phyloP scores from a whole-genome alignment of 2,797 vertebrate genomes.

The Erethizon dorsatum region DNA sequence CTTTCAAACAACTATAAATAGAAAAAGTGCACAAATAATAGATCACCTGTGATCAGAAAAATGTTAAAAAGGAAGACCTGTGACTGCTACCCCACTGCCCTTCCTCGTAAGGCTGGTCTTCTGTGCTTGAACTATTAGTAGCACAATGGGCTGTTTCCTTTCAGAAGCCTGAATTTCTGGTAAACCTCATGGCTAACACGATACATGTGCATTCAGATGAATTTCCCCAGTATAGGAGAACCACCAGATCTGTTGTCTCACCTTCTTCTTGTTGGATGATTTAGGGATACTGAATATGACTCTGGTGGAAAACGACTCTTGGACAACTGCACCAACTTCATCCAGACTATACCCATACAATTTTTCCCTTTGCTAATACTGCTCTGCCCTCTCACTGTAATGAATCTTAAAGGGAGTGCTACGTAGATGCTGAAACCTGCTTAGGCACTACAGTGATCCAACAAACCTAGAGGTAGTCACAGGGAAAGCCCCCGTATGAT shows the following conservation, averaged over 20 bases:
- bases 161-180: neutral
- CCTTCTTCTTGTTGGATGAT: neutral
- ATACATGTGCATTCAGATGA: neutral
- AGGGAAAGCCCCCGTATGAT: neutral
- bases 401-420: neutral
- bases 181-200: neutral
- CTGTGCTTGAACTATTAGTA: neutral
- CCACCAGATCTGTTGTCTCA: neutral
- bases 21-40: neutral
- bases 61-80: neutral
- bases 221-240: neutral
- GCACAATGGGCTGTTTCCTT: neutral
- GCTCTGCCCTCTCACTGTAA: neutral
- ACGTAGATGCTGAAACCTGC: neutral
- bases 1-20: neutral
- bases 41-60: neutral
- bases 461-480: neutral
- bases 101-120: neutral
- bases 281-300: neutral
- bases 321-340: neutral
- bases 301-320: neutral
- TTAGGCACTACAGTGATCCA: neutral
- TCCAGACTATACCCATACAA: neutral
- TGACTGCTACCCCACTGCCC: neutral
- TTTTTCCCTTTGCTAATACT: neutral